Base-by-base conservation (phyloP, 2,797 vertebrate genomes). In the Alauda arvensis region DNA sequence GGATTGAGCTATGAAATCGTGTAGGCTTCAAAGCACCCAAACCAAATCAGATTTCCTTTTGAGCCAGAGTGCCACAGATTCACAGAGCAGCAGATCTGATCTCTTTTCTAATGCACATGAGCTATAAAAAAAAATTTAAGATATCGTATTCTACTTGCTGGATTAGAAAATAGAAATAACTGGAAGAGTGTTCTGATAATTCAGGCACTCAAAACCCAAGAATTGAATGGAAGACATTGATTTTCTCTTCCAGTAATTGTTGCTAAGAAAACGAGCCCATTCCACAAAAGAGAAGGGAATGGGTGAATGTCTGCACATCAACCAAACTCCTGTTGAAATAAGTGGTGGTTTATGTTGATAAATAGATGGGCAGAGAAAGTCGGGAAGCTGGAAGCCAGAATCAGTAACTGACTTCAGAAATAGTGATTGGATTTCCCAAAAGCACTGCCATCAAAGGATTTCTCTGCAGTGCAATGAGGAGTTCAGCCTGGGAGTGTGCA, bases 221-320 rank as follows among this genome's bases (percentile, higher is more conserved):
- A 46, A 61, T 13, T 4, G 3, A 77, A 57, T 10, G 40, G 4
- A 48, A 81, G n/a, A 5, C 56, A 53, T 81, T 83, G 80, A 83
- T 92, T 88, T 92, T 76, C 68, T 29, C n/a, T 90, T 89, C 80
- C 71, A 25, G 63, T 85, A 76, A 72, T 43, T 67, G 49, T 59
- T 60, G 25, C 20, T n/a, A 83, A 69, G 60, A 84, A 70, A 90
- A 84, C 0, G 14, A 67, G n/a, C 81, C 85, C 60, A 31, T 77
- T 89, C 51, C 61, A 87, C 59, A 76, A 40, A 89, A 76, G 67
- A 68, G 33, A 69, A 39, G 40, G 60, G 51, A 65, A 31, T 4
- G 67, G 68, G n/a, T 34, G 24, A 76, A 46, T 37, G 31, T 20
- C n/a, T 46, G 43, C 28, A 31, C 8, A 1, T 63, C 74, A 52